Conservation (phyloP, 2,113 vertebrate genomes). For the Trichomycterus rosablanca region DNA sequence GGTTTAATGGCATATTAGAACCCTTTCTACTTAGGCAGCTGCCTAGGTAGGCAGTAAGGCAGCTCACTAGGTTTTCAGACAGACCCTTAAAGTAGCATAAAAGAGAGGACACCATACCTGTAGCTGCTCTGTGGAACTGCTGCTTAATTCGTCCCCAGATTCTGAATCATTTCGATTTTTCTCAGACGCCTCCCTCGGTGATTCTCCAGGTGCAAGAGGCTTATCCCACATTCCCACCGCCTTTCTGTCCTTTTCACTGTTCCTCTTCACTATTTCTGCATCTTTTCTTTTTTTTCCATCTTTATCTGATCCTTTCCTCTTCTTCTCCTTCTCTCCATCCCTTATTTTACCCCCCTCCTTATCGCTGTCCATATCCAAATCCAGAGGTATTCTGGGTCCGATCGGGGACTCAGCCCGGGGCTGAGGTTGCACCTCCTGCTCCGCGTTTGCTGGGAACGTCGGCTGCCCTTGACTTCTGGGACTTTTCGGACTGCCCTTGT, state of each 20-base stretch:
- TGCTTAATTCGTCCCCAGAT: constrained; percentile 93
- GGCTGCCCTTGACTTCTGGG: constrained; percentile 23
- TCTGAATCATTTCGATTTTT: constrained; percentile 81
- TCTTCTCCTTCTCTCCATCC: constrained; percentile 14
- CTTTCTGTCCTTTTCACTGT: constrained; percentile 14
- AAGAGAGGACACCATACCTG: too few relatives aligned
- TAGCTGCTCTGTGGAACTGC: constrained; percentile 87
- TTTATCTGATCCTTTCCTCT: background rate
- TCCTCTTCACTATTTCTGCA: constrained; percentile 17
- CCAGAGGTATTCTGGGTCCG: constrained; percentile 53
- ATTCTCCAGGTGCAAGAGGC: constrained; percentile 59
- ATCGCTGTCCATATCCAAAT: constrained; percentile 44
- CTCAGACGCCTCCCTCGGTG: constrained; percentile 74
- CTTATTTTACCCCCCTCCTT: background rate
- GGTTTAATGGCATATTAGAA: too few relatives aligned
- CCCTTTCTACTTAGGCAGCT: too few relatives aligned
- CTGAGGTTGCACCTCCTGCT: constrained; percentile 65
- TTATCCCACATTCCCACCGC: background rate
- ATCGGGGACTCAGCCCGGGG: constrained; percentile 70
- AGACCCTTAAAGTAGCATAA: too few relatives aligned
- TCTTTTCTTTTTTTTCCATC: too few relatives aligned
- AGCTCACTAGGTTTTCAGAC: too few relatives aligned
- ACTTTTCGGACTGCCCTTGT: constrained; percentile 63
- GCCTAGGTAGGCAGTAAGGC: too few relatives aligned
- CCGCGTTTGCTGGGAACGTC: background rate